Conservation (phyloP, 1,140 invertebrate species). For the Pseudoatta argentina region DNA sequence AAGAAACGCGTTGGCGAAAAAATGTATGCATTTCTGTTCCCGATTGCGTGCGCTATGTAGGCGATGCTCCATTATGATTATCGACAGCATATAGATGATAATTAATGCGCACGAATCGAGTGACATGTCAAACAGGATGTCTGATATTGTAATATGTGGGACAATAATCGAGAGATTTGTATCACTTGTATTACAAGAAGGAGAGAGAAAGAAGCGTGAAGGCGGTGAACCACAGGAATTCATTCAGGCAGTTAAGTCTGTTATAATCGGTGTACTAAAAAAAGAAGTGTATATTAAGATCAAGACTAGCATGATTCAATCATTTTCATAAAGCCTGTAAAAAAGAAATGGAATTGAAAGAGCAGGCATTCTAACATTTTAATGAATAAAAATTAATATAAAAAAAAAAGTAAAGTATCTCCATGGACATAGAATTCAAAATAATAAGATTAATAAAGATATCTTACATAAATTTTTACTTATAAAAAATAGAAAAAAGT, state of each 20-base stretch:
- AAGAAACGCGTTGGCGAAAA: conserved; percentile 38
- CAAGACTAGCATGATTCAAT: neutral
- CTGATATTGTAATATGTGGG: conserved; percentile 64
- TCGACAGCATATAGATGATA: conserved; percentile 53
- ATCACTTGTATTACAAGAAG: neutral
- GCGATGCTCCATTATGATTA: conserved; percentile 67
- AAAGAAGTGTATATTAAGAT: conserved; percentile 11
- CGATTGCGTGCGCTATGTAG: conserved; percentile 50
- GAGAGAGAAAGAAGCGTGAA: conserved; percentile 46
- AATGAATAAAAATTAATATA: neutral
- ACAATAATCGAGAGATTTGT: conserved; percentile 61
- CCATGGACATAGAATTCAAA: neutral
- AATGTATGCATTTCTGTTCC: conserved; percentile 37
- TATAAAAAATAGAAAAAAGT: neutral
- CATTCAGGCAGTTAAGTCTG: neutral
- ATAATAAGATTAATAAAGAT: conserved; percentile 13
- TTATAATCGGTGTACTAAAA: conserved; percentile 26
- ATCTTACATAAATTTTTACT: neutral
- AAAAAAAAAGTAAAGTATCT: neutral
- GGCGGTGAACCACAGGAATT: conserved; percentile 49
- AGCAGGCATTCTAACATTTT: neutral
- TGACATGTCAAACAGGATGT: conserved; percentile 64
- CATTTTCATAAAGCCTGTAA: neutral
- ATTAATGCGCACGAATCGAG: conserved; percentile 56
- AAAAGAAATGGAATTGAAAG: neutral